phyloP scores from a whole-genome alignment of 2,113 vertebrate genomes.

The Neodontobutis hainanensis region DNA sequence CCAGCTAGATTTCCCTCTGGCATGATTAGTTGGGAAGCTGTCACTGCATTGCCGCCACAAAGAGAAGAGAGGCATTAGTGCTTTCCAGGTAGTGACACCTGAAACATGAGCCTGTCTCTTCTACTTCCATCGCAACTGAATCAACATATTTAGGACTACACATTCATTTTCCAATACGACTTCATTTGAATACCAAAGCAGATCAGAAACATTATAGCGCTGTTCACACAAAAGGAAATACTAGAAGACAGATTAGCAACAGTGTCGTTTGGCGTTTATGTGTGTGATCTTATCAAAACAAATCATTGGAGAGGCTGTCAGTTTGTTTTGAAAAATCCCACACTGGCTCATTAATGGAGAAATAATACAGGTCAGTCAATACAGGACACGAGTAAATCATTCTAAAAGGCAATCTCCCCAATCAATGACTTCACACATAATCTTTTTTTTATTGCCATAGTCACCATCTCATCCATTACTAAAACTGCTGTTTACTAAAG shows the following conservation, averaged over 20 bases:
- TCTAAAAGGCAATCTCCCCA: not conserved
- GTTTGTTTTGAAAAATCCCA: conserved; percentile 9
- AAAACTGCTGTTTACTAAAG: not conserved
- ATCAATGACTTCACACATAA: conserved; percentile 6
- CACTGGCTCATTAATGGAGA: conserved; percentile 16
- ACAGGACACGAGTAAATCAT: not conserved
- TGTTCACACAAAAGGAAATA: not conserved
- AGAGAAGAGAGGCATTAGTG: conserved; percentile 29
- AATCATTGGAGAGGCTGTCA: conserved; percentile 30
- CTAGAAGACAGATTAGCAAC: not conserved
- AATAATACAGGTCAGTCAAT: conserved; percentile 23
- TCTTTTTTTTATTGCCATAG: not conserved
- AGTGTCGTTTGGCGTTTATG: not conserved
- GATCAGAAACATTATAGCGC: not conserved
- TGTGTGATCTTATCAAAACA: conserved; percentile 5
- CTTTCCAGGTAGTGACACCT: conserved; percentile 35
- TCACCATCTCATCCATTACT: not conserved
- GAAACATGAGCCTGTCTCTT: conserved; percentile 19
- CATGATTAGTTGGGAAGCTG: conserved; percentile 46
- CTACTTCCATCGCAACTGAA: not conserved
- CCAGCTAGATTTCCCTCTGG: conserved; percentile 50
- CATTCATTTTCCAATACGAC: conserved; percentile 15
- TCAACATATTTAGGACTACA: conserved; percentile 9
- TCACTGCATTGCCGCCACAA: conserved; percentile 21
- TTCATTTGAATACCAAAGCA: conserved; percentile 5